These are phyloP conservation scores for Neoaliturus tenellus DNA, from an alignment of 2,888 invertebrate genomes.

Conservation along the genomic window DNA sequence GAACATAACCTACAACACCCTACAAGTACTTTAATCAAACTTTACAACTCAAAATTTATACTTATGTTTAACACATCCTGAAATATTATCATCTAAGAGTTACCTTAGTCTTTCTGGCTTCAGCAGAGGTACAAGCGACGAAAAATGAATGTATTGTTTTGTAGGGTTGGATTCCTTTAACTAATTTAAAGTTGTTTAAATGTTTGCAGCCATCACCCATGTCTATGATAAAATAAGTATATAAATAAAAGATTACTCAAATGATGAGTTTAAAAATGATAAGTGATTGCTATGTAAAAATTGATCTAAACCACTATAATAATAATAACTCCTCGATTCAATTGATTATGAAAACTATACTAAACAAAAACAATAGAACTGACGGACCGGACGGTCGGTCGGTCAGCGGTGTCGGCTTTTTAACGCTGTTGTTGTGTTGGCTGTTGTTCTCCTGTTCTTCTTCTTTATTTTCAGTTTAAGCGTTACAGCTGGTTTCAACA, in stretches of 20 bases:
- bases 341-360: too few relatives aligned
- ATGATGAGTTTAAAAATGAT: too few relatives aligned
- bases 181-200: conserved; percentile 86
- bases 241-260: neutral
- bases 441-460: too few relatives aligned
- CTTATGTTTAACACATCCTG: neutral
- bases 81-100: conserved; percentile 59
- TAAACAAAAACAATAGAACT: too few relatives aligned
- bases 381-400: too few relatives aligned
- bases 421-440: too few relatives aligned
- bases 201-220: conserved; percentile 82
- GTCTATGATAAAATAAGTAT: neutral
- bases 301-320: too few relatives aligned
- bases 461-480: too few relatives aligned
- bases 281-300: too few relatives aligned
- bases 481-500: too few relatives aligned
- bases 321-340: too few relatives aligned
- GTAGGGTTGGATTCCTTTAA: conserved; percentile 84
- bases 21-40: neutral
- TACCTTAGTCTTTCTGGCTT: conserved; percentile 91
- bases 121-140: conserved; percentile 86
- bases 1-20: conserved; percentile 6
- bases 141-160: conserved; percentile 91
- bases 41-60: neutral
- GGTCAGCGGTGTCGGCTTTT: too few relatives aligned